These are phyloP conservation scores for Arctia plantaginis DNA, from an alignment of 2,888 invertebrate species.

Conservation along the genomic window DNA sequence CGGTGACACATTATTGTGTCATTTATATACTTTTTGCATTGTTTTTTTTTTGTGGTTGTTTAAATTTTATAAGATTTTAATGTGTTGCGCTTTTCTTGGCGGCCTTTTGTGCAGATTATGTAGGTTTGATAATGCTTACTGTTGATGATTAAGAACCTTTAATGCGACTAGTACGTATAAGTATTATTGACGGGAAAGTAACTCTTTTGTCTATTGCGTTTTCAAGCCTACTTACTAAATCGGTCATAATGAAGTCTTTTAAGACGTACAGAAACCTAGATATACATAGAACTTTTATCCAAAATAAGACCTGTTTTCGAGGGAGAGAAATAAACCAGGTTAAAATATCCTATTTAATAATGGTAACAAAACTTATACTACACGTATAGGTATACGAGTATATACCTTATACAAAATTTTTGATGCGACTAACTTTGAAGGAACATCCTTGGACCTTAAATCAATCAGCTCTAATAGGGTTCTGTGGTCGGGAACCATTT, in stretches of 20 bases:
- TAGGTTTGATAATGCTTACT: slow-evolving; percentile 5
- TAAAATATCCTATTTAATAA: no score
- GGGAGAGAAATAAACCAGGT: no score
- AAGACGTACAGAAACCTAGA: no score
- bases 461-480: no score
- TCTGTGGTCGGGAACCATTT: no score
- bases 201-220: neutral
- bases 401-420: neutral
- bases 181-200: neutral
- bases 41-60: slow-evolving; percentile 23
- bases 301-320: no score
- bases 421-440: neutral
- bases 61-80: slow-evolving; percentile 23
- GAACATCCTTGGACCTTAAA: no score
- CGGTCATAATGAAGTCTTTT: no score
- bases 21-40: slow-evolving; percentile 35
- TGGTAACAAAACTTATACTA: no score
- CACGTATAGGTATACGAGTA: no score
- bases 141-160: neutral
- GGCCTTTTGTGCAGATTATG: neutral
- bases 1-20: slow-evolving; percentile 46
- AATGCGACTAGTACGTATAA: neutral
- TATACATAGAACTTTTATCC: no score
- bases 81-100: slow-evolving; percentile 33
- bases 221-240: no score